Conservation (phyloP, 1,140 invertebrate species). For the Macrobrachium nipponense region DNA sequence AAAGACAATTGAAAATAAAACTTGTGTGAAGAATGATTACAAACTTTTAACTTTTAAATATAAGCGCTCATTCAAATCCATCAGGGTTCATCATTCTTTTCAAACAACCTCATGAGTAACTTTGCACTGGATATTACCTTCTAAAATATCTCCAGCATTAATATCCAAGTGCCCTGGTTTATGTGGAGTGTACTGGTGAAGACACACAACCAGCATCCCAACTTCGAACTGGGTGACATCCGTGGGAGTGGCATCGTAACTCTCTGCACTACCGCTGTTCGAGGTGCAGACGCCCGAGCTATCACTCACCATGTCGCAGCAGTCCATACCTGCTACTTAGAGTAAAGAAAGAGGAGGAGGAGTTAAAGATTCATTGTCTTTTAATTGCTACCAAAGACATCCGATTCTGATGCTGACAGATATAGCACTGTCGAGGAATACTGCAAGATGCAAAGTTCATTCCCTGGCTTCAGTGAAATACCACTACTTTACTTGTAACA, state of each 20-base stretch:
- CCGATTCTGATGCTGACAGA: too few species aligned
- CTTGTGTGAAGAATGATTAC: too few species aligned
- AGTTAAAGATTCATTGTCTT: too few species aligned
- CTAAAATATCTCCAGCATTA: slow-evolving; percentile 88
- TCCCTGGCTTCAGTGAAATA: too few species aligned
- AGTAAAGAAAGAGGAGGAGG: not conserved
- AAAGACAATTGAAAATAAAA: too few species aligned
- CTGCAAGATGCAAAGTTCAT: too few species aligned
- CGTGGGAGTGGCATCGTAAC: slow-evolving; percentile 76
- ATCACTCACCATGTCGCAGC: slow-evolving; percentile 89
- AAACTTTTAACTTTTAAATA: too few species aligned
- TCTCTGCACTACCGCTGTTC: slow-evolving; percentile 74
- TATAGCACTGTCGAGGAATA: too few species aligned
- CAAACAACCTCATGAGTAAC: not conserved
- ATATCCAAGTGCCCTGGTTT: slow-evolving; percentile 83
- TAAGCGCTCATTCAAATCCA: too few species aligned
- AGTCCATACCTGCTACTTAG: slow-evolving; percentile 70
- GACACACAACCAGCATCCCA: slow-evolving; percentile 85
- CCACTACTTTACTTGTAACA: too few species aligned
- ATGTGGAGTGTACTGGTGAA: slow-evolving; percentile 82
- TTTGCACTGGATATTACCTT: slow-evolving; percentile 75
- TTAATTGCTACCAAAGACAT: too few species aligned
- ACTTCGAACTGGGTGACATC: slow-evolving; percentile 70
- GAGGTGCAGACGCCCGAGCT: slow-evolving; percentile 89
- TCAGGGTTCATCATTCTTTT: not conserved